Percentiles rank a stretch among this genome's conserved stretches.
phyloP scores from a whole-genome alignment of 2,113 vertebrate species.

The Hystrix brachyura region DNA sequence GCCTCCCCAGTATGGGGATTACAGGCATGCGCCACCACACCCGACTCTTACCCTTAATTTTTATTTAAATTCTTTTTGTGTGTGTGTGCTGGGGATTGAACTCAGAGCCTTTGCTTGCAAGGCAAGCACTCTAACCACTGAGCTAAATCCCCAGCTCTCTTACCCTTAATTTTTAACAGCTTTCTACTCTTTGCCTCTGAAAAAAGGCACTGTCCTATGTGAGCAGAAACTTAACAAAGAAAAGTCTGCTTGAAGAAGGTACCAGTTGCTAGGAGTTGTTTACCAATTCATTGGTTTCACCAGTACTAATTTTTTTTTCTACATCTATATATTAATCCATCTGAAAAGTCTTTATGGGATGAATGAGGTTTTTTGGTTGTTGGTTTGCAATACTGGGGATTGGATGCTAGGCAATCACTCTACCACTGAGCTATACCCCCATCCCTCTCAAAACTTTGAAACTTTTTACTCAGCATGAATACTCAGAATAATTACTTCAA shows the following conservation, averaged over 20 bases:
- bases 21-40: too few relatives aligned
- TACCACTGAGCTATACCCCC: background rate
- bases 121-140: too few relatives aligned
- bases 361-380: background rate
- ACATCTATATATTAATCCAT: background rate
- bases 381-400: background rate
- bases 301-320: background rate
- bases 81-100: too few relatives aligned
- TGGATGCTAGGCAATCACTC: background rate
- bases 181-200: background rate
- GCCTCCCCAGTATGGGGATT: too few relatives aligned
- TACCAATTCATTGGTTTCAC: background rate
- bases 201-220: background rate
- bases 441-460: slow-evolving; percentile 25
- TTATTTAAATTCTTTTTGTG: too few relatives aligned
- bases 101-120: too few relatives aligned
- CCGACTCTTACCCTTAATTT: too few relatives aligned
- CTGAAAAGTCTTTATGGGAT: background rate
- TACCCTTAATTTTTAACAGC: background rate
- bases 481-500: slow-evolving; percentile 36
- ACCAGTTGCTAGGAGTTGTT: background rate
- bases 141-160: background rate
- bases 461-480: slow-evolving; percentile 30
- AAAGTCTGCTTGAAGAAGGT: background rate
- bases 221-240: slow-evolving; percentile 35